Evolutionary conservation across 2,888 invertebrate species (phyloP), one percentile per base, ranked within the genome.

Genomic region (Pocota personata): DNA sequence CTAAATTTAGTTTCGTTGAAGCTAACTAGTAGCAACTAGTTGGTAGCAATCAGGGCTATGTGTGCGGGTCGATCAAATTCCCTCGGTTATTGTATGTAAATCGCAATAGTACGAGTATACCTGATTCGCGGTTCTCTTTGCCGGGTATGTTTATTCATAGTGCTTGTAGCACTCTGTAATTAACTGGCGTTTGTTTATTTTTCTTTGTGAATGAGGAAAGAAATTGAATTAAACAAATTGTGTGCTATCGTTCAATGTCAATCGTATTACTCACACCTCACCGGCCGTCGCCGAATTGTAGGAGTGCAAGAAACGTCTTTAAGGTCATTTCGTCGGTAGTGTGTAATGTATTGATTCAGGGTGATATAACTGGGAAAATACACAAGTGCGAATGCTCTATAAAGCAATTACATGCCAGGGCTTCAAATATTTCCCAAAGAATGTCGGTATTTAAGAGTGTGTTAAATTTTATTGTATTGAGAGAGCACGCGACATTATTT

Each of bases 1-100:
- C 86, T 86, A 86, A 82, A 82, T 60, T 77, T 86, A 86, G 82
- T 77, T 62, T 43, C 19, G 24, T 58, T 60, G 19, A 66, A 67
- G 52, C 52, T 35, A 40, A 37, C 48, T 21, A 62, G 37, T 48
- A 58, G 71, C 71, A 64, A 79, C 83, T 57, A 57, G 55, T 79
- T 80, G 72, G 66, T 52, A 82, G 64, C 58, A 35, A 19, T 62
- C 50, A 58, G 71, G 62, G 64, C 16, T 80, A 27, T 55, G 52
- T 50, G 76, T 55, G 35, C 55, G 46, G 30, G 62, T 71, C 77
- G 62, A 77, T 57, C 64, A 19, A 62, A 40, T 80, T 69, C 52
- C 62, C 52, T 40, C 72, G 37, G 46, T 46, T 32, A 8, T 40
- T 24, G 2, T n/a, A 6, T 43, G 71, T 75, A 67, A 75, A 64